Conservation (phyloP, 2,888 invertebrate genomes). For the Rhopalosiphum nymphaeae region DNA sequence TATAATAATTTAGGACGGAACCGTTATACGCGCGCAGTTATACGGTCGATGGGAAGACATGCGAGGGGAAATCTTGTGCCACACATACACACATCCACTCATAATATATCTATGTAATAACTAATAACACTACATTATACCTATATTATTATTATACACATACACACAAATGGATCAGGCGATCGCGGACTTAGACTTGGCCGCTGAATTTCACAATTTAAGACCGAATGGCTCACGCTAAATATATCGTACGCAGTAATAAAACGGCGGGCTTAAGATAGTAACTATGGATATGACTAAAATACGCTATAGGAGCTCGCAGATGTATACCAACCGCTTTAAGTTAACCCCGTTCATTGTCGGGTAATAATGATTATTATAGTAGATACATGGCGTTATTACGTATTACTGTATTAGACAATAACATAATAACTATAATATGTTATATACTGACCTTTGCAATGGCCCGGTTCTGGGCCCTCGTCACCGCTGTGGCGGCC, state of each 20-base stretch:
- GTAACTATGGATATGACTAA: not conserved
- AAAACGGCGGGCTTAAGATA: not conserved
- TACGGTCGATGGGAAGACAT: not conserved
- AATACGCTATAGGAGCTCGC: too few species aligned
- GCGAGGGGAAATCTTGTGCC: not conserved
- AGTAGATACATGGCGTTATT: too few species aligned
- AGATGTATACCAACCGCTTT: too few species aligned
- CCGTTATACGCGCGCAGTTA: conserved; percentile 45
- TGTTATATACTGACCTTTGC: conserved; percentile 26
- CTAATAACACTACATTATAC: too few species aligned
- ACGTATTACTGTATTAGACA: too few species aligned
- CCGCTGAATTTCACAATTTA: not conserved
- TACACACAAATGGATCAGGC: not conserved
- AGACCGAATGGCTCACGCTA: not conserved
- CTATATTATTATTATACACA: not conserved
- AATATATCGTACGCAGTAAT: not conserved
- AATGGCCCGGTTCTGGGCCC: conserved; percentile 41
- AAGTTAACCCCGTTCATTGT: too few species aligned
- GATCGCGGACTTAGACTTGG: not conserved
- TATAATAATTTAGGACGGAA: conserved; percentile 26
- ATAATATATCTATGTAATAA: too few species aligned
- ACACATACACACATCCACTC: not conserved
- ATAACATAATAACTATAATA: too few species aligned
- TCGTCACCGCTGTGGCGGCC: conserved; percentile 28
- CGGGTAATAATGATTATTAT: too few species aligned